Conservation (phyloP, 37 sponge, comb jelly and placozoan genomes). For the Eunapius fragilis region DNA sequence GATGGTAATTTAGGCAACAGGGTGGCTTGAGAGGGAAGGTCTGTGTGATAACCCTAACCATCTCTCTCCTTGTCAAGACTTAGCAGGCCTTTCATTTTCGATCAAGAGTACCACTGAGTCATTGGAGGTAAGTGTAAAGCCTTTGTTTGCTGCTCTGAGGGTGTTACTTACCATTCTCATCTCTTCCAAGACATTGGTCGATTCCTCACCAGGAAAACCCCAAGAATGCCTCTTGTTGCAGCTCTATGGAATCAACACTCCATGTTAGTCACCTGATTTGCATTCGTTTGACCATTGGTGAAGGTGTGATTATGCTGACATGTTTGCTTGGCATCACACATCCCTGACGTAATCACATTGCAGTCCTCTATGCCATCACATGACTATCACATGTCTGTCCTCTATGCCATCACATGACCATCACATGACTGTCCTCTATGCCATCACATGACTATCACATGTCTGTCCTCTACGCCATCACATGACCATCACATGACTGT, state of each 20-base stretch:
- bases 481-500: neutral
- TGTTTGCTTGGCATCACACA: no score
- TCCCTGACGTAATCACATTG: no score
- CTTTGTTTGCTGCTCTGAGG: neutral
- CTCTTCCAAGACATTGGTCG: neutral
- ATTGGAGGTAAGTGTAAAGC: neutral
- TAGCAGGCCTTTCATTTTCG: neutral
- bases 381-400: no score
- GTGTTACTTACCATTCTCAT: neutral
- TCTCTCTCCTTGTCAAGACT: no score
- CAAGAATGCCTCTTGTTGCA: slow-evolving; percentile 65
- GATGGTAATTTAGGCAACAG: no score
- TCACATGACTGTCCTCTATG: neutral
- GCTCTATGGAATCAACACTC: slow-evolving; percentile 58
- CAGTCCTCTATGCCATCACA: no score
- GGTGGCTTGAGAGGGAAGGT: no score
- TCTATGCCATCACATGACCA: neutral
- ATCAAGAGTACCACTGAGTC: no score
- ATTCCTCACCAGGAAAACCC: slow-evolving; percentile 12
- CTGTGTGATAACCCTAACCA: no score
- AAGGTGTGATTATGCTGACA: no score
- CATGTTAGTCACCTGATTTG: slow-evolving; percentile 18
- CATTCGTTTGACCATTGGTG: neutral
- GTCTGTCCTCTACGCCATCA: neutral
- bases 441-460: neutral